Evolutionary conservation across 1,140 invertebrate genomes (phyloP).

Genomic region (Archegozetes longisetosus): DNA sequence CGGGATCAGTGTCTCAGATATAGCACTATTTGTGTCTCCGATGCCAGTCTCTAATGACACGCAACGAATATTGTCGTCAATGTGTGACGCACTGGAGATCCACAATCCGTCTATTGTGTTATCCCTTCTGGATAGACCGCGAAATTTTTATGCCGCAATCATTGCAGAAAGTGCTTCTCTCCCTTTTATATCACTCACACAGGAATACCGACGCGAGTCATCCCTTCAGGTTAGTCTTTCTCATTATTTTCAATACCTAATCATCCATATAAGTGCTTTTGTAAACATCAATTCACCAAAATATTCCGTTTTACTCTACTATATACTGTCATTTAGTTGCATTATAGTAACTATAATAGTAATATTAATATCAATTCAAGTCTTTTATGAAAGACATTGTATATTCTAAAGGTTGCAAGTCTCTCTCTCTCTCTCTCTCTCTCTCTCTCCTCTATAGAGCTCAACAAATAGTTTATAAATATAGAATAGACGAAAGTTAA

Average conservation of each 20-base stretch:
- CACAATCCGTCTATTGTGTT: slow-evolving; percentile 13
- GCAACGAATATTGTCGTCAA: slow-evolving; percentile 4
- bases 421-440: not conserved
- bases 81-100: slow-evolving; percentile 13
- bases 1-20: not conserved
- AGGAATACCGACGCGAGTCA: slow-evolving; percentile 2
- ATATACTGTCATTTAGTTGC: too few species aligned
- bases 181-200: slow-evolving; percentile 12
- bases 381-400: too few species aligned
- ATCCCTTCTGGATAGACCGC: slow-evolving; percentile 1
- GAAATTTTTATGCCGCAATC: slow-evolving; percentile 9
- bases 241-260: too few species aligned
- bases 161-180: slow-evolving; percentile 1
- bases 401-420: too few species aligned
- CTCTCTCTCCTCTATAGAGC: not conserved
- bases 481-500: too few species aligned
- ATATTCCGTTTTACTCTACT: too few species aligned
- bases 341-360: too few species aligned
- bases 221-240: not conserved
- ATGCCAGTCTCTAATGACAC: slow-evolving; percentile 11
- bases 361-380: too few species aligned
- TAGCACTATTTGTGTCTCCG: slow-evolving; percentile 2
- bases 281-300: too few species aligned
- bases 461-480: too few species aligned
- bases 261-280: too few species aligned